Evolutionary conservation across 2,797 vertebrate species (phyloP), one percentile per base, ranked within the genome.

Genomic region (Anisognathus igniventris): DNA sequence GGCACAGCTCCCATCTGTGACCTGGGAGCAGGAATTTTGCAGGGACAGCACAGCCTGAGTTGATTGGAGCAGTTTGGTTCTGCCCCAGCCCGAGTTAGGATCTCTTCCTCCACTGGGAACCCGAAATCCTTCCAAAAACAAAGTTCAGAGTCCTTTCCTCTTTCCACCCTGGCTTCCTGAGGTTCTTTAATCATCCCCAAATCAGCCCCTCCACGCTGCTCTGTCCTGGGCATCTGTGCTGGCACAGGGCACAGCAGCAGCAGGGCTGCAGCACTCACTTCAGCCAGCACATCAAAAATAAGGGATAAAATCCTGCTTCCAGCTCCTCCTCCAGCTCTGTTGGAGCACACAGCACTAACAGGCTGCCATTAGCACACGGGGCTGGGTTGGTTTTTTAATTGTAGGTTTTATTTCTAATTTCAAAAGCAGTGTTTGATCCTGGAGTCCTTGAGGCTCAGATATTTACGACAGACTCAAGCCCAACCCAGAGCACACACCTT

Each of bases 381-480:
- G 10, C 20, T 75, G 57, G n/a, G 64, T 33, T 66, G 62, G 44
- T 27, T 58, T 77, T 87, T 81, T 81, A 93, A 91, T 96, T 92
- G 85, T 66, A 84, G 70, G 71, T 60, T 95, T 90, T 85, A 88
- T 73, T 95, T 90, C 79, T 13, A 20, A 70, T 94, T 95, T 92
- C 83, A 91, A 95, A 95, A 88, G 76, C 51, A 7, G 56, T 1
- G n/a, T 93, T 96, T 96, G 90, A 93, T 95, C 66, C 73, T 10
- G 17, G 78, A 84, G 76, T 92, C 79, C 20, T 88, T 1, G 0
- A 74, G 70, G 88, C 51, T 86, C 42, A 35, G 58, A 40, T 84
- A 57, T 86, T 94, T 84, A 19, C 47, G 81, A 86, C 16, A 92
- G 66, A 35, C 58, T 90, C 76, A 42, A 92, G 70, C 2, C 8